A percentile compares a stretch with the other conserved stretches of the same genome.
Evolutionary conservation across 2,113 vertebrate species (phyloP).

Genomic region (Hylia prasina): DNA sequence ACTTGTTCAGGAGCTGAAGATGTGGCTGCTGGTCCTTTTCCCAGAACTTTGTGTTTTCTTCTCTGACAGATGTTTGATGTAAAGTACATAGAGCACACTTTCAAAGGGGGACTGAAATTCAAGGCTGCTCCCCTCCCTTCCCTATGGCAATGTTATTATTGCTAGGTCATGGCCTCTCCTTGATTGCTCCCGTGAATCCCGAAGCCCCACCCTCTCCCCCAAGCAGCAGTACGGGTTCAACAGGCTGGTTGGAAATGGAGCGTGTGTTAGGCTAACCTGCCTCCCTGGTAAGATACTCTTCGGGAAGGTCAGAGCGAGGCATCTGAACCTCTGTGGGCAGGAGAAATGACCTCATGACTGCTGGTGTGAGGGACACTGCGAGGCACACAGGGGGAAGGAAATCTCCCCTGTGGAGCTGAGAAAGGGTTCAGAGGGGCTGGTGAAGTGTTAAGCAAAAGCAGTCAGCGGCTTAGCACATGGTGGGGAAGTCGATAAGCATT

Average conservation of each 20-base stretch:
- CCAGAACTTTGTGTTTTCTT: not conserved
- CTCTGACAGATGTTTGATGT: not conserved
- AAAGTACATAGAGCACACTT: not conserved
- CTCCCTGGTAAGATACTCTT: not conserved
- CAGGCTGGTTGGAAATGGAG: not conserved
- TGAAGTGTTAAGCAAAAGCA: constrained; percentile 1
- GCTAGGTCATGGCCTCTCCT: constrained; percentile 21
- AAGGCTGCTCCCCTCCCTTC: not conserved
- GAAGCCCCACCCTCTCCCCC: constrained; percentile 4
- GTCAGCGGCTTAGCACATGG: not conserved
- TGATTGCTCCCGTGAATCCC: not conserved
- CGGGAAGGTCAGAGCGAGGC: not conserved
- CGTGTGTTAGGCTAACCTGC: not conserved
- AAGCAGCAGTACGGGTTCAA: constrained; percentile 12
- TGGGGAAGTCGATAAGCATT: constrained; percentile 2
- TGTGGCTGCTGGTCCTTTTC: not conserved
- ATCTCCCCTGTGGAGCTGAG: not conserved
- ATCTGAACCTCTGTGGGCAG: not conserved
- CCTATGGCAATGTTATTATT: not conserved
- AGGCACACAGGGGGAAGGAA: not conserved
- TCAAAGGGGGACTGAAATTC: not conserved
- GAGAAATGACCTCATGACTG: not conserved
- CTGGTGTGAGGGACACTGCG: not conserved
- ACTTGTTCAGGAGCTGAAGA: not conserved
- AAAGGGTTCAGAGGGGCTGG: not conserved